Evolutionary conservation across 2,797 vertebrate species (phyloP).

Genomic region (Nasua narica): DNA sequence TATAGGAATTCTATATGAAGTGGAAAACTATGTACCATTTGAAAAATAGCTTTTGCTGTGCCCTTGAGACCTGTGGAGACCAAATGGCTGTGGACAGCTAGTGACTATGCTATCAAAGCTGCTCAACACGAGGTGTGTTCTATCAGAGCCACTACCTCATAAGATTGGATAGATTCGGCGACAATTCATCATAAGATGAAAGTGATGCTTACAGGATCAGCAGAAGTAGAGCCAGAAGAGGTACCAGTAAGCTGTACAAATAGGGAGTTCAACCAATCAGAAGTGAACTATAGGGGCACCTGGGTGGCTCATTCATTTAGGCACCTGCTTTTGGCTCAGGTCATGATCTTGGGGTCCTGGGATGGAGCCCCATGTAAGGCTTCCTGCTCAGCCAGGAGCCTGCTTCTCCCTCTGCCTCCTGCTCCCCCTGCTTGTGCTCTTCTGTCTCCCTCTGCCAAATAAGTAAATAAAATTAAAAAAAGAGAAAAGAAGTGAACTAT

Average conservation of each 20-base stretch:
- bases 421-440: neutral
- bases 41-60: neutral
- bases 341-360: neutral
- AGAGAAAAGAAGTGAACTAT: neutral
- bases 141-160: neutral
- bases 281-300: neutral
- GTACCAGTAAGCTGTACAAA: neutral
- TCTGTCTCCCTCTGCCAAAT: neutral
- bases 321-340: neutral
- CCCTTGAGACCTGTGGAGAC: too few relatives aligned
- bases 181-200: neutral
- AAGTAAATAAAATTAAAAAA: neutral
- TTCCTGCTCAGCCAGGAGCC: neutral
- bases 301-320: neutral
- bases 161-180: neutral
- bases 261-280: neutral
- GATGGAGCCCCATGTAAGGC: neutral
- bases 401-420: neutral
- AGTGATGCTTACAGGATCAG: neutral
- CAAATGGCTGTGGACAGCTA: neutral
- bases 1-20: neutral
- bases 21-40: neutral
- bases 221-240: neutral
- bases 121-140: neutral
- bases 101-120: neutral